phyloP scores from a whole-genome alignment of 2,888 invertebrate genomes.

The Volucella inflata region DNA sequence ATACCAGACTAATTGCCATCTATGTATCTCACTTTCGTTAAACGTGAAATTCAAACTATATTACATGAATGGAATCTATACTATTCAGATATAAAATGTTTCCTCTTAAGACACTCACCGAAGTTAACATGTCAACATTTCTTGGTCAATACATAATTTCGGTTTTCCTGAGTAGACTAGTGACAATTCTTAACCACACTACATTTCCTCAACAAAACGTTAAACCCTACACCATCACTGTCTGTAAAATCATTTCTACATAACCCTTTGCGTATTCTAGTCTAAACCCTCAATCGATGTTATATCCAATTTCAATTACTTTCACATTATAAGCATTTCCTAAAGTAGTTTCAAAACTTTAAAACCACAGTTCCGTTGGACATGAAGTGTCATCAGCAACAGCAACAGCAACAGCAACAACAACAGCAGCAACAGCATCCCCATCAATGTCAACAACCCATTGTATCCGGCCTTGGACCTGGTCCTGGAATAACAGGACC shows the following conservation, averaged over 20 bases:
- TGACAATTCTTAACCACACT: too few species aligned
- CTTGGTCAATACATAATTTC: too few species aligned
- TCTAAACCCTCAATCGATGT: conserved; percentile 53
- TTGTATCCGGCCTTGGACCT: conserved; percentile 77
- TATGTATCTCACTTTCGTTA: too few species aligned
- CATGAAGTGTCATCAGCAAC: conserved; percentile 82
- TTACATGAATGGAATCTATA: too few species aligned
- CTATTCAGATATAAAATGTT: too few species aligned
- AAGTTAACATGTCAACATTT: too few species aligned
- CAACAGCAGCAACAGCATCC: conserved; percentile 77
- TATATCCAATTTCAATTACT: conserved; percentile 78
- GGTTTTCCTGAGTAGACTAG: too few species aligned
- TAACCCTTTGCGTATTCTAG: background rate
- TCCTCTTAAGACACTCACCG: too few species aligned
- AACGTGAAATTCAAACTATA: too few species aligned
- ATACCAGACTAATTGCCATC: too few species aligned
- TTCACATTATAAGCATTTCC: conserved; percentile 61
- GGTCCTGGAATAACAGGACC: conserved; percentile 60
- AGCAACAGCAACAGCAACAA: conserved; percentile 75
- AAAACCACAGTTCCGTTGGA: conserved; percentile 82
- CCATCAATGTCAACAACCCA: conserved; percentile 77
- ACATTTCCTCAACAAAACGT: background rate
- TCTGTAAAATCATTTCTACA: background rate
- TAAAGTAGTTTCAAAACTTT: conserved; percentile 70
- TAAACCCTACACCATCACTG: background rate